A percentile compares a stretch with the other conserved stretches of the same genome.
Evolutionary conservation across 2,113 vertebrate species (phyloP).

Genomic region (Glareola pratincola): DNA sequence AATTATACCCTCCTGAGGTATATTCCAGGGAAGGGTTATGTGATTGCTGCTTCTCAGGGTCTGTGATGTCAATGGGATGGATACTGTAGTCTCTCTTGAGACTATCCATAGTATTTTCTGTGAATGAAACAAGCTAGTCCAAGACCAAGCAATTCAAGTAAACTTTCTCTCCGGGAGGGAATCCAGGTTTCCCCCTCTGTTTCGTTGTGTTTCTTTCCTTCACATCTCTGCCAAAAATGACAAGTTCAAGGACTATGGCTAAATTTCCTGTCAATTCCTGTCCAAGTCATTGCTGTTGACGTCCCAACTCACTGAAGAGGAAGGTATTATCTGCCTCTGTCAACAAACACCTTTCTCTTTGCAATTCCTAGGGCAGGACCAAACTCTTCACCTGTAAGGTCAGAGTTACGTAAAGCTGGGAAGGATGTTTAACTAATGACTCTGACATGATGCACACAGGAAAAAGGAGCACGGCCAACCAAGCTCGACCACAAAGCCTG

Average conservation of each 20-base stretch:
- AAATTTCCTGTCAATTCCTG: slow-evolving; percentile 18
- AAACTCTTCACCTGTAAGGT: slow-evolving; percentile 21
- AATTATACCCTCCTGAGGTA: background rate
- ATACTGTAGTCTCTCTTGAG: background rate
- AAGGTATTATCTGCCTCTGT: slow-evolving; percentile 3
- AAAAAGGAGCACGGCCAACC: background rate
- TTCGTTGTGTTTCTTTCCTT: background rate
- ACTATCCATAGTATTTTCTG: background rate
- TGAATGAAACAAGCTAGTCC: slow-evolving; percentile 21
- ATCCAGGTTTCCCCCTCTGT: background rate
- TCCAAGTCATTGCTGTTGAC: background rate
- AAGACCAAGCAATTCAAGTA: background rate
- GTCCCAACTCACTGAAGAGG: background rate
- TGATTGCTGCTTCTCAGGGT: background rate
- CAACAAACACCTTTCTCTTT: slow-evolving; percentile 9
- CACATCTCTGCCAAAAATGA: slow-evolving; percentile 5
- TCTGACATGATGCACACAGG: background rate
- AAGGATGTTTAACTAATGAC: slow-evolving; percentile 12
- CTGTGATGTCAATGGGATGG: background rate
- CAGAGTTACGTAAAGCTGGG: background rate
- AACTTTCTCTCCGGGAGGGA: background rate
- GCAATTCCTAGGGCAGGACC: slow-evolving; percentile 8
- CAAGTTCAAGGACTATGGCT: background rate
- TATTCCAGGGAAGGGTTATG: background rate
- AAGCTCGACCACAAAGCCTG: background rate